Evolutionary conservation across 2,888 invertebrate genomes (phyloP), one percentile per base, ranked within the genome.

Genomic region (Tiliacea aurago): DNA sequence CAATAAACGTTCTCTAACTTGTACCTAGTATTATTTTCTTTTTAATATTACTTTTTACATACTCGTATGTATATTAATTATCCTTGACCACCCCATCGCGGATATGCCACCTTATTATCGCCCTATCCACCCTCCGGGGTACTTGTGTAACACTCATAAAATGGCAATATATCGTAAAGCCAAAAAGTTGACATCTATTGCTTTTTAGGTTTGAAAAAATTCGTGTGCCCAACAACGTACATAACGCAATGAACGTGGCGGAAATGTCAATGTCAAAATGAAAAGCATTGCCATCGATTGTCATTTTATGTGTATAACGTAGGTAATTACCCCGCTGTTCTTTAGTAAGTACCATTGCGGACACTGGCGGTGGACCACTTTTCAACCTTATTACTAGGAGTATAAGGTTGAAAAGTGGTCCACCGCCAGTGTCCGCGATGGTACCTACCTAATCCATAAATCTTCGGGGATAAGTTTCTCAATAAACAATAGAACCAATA

Each of bases 1-100:
- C 10, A 23, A 20, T 71, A 56, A 56, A 47, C 11, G 15, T 62
- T 45, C 4, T 15, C n/a, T 11, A 10, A 18, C 37, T 6, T 47
- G 37, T 23, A 20, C 10, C 2, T 23, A 5, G 13, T n/a, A 9
- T 20, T 9, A 37, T 7, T 2, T n/a, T 56, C 2, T 37, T 37
- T 70, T 47, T 56, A 33, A 28, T 69, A 7, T 41, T 41, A 41
- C 23, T 65, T 41, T n/a, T n/a, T n/a, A n/a, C n/a, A n/a, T n/a
- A n/a, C n/a, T 33, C 15, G 49, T 2, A 63, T 63, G 28, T 0
- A 28, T 45, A 23, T 53, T n/a, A n/a, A n/a, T 18, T 7, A 41
- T 41, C 13, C 11, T 7, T 2, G 11, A 43, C 15, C 28, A 70
- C 18, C 18, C 9, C 28, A 28, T 41, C n/a, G 43, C 18, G 37